Base-by-base conservation (phyloP, 2,797 vertebrate species). In the Sylvia borin region DNA sequence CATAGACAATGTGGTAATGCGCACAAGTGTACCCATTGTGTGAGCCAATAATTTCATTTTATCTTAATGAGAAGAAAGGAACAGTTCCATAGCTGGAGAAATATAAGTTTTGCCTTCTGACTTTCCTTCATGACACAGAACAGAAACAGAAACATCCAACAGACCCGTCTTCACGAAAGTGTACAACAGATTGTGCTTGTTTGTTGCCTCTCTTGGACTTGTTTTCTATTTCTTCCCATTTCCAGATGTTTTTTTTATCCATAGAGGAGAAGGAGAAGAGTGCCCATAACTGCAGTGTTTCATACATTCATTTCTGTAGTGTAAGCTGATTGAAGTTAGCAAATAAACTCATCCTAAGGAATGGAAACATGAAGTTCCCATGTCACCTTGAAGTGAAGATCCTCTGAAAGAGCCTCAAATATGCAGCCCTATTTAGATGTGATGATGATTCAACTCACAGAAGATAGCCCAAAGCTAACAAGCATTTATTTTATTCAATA, bases 151-250 rank as follows among this genome's bases (percentile, higher is more conserved):
- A 94, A 90, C 31, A 61, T 27, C n/a, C 71, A 71, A 74, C 4
- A 80, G 36, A 78, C 16, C 16, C 3, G 4, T 87, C 75, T 80
- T 83, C n/a, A 73, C 85, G 78, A 71, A 85, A 80, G 42, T 2
- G 12, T 34, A 34, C n/a, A 79, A 66, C 50, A 80, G 64, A 85
- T 4, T 65, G 65, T 70, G 45, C 78, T 72, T 80, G 54, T 90
- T 75, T 92, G 38, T 72, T 95, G 79, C 31, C 40, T 67, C n/a
- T 92, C 45, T 70, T 64, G 53, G 18, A 78, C 51, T 1, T 1
- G 16, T 81, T 62, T 93, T 85, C 68, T 90, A 50, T 78, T 92
- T 93, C 32, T 40, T 86, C 38, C 43, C 29, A 76, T 84, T 78
- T 84, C 55, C 45, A 92, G 51, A 90, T 53, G 12, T 11, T 5